These are phyloP conservation scores for Megaceryle torquata DNA, from an alignment of 2,113 vertebrate genomes.

Conservation along the genomic window DNA sequence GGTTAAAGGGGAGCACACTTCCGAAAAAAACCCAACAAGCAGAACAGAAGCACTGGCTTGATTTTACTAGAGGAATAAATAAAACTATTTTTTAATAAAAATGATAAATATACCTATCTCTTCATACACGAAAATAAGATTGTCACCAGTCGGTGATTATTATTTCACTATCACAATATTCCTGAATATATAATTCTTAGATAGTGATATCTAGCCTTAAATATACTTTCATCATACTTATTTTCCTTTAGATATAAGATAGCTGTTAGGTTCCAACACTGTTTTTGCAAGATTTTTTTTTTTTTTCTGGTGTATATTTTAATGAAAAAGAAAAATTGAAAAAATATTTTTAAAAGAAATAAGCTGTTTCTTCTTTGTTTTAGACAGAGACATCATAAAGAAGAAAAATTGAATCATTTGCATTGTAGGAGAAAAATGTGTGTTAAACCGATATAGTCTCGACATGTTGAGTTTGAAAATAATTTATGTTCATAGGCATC, in stretches of 20 bases:
- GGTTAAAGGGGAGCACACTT: neutral
- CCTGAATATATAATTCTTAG: neutral
- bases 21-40: neutral
- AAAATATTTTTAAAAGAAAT: neutral
- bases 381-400: neutral
- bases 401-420: neutral
- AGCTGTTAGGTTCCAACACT: neutral
- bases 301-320: neutral
- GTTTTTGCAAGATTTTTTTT: neutral
- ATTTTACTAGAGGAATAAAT: neutral
- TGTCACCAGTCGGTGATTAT: neutral
- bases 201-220: neutral
- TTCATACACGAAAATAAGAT: neutral
- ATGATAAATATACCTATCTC: rapidly evolving
- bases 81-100: neutral
- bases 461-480: neutral
- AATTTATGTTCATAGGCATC: neutral
- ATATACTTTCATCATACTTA: neutral
- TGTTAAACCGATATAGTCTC: neutral
- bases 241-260: neutral
- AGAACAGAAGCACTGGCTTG: neutral
- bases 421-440: neutral
- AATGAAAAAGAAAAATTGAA: neutral
- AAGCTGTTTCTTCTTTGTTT: neutral
- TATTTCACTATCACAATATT: neutral